Evolutionary conservation across 2,113 vertebrate genomes (phyloP).

Genomic region (Tauraco erythrolophus): DNA sequence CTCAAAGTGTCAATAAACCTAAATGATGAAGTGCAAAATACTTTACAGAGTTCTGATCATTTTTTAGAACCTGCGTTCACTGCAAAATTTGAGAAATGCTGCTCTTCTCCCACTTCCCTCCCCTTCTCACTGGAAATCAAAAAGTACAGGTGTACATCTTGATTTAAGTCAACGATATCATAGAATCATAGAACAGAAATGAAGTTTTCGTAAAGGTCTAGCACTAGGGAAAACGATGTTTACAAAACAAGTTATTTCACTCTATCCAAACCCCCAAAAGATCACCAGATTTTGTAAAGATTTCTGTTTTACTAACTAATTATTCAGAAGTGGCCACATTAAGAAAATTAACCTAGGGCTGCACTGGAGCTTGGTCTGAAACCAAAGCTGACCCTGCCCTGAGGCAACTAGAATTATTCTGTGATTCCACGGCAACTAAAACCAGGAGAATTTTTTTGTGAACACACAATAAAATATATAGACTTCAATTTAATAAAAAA

Average conservation of each 20-base stretch:
- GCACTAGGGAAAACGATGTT: background rate
- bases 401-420: background rate
- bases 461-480: background rate
- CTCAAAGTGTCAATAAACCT: conserved; percentile 65
- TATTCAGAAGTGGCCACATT: background rate
- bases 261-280: background rate
- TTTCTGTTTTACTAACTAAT: background rate
- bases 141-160: background rate
- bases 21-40: conserved; percentile 64
- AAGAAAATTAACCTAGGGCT: background rate
- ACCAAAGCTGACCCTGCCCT: background rate
- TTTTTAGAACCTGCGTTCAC: background rate
- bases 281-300: background rate
- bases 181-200: background rate
- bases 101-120: background rate
- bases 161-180: background rate
- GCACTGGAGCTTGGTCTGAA: background rate
- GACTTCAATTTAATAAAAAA: background rate
- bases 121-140: background rate
- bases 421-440: background rate
- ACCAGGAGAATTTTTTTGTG: background rate
- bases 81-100: conserved; percentile 23
- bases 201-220: background rate
- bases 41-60: conserved; percentile 24
- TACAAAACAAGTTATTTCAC: background rate